Evolutionary conservation across 2,888 invertebrate genomes (phyloP).

Genomic region (Brachynemurus nebulosus): DNA sequence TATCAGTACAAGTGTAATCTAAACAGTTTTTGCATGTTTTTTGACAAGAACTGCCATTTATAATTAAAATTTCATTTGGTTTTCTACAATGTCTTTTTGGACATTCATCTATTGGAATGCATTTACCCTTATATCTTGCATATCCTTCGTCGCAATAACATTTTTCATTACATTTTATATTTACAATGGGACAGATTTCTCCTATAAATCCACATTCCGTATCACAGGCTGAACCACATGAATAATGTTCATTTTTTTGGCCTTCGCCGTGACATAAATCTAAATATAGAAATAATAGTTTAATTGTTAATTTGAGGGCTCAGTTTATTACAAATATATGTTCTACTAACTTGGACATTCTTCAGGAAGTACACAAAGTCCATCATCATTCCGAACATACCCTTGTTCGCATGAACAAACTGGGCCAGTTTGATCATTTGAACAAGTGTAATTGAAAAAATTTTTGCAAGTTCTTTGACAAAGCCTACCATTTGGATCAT

Average conservation of each 20-base stretch:
- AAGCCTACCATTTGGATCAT: neutral
- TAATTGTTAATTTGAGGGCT: neutral
- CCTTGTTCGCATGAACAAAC: neutral
- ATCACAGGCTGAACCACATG: constrained; percentile 24
- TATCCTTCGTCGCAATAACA: constrained; percentile 22
- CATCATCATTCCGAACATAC: neutral
- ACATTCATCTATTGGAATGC: constrained; percentile 20
- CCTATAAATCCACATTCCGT: constrained; percentile 19
- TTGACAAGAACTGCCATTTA: no score
- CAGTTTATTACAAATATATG: neutral
- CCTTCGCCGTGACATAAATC: no score
- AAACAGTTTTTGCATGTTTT: no score
- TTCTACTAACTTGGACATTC: neutral
- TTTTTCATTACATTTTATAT: constrained; percentile 20
- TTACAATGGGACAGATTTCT: constrained; percentile 19
- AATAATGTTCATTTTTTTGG: constrained; percentile 18
- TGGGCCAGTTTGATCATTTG: neutral
- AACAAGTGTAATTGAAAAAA: neutral
- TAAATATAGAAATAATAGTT: no score
- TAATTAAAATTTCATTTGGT: no score
- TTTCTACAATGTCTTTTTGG: neutral
- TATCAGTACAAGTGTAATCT: neutral
- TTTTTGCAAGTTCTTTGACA: neutral
- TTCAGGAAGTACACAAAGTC: neutral
- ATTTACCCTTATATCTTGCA: constrained; percentile 18